Conservation (phyloP, 2,113 vertebrate species). For the Mola mola region DNA sequence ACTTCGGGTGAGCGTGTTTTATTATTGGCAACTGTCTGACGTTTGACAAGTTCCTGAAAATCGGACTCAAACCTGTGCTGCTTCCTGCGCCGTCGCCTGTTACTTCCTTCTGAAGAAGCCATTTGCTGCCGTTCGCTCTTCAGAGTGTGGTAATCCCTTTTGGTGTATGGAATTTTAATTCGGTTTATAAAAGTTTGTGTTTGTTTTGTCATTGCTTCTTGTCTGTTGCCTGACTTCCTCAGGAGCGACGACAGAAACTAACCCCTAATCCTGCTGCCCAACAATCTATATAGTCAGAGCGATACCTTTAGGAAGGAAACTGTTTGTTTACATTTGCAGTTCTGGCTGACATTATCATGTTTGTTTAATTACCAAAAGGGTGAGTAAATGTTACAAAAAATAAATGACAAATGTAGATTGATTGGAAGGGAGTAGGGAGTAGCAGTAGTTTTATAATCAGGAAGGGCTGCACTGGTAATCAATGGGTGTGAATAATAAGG, state of each 20-base stretch:
- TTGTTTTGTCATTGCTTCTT: not conserved
- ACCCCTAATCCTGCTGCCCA: not conserved
- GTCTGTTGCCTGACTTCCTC: not conserved
- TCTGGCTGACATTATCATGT: too few species aligned
- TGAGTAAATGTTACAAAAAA: conserved; percentile 5
- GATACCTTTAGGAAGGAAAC: conserved; percentile 1
- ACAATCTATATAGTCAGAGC: not conserved
- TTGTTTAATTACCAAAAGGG: not conserved
- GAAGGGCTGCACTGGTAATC: too few species aligned
- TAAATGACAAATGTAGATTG: conserved; percentile 15
- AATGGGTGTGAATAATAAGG: conserved; percentile 13
- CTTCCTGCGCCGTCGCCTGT: not conserved
- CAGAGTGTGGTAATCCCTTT: not conserved
- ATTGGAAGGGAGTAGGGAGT: conserved; percentile 4
- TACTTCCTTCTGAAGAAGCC: not conserved
- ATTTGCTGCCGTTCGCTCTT: not conserved
- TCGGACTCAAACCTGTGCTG: too few species aligned
- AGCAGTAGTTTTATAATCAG: too few species aligned
- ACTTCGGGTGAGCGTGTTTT: not conserved
- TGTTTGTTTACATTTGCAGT: too few species aligned
- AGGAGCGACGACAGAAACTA: too few species aligned
- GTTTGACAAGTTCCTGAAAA: too few species aligned
- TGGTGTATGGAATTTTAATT: not conserved
- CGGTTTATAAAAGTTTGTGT: too few species aligned
- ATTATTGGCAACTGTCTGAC: too few species aligned